These are phyloP conservation scores for Tympanuchus pallidicinctus DNA, from an alignment of 2,113 vertebrate species.

Conservation along the genomic window DNA sequence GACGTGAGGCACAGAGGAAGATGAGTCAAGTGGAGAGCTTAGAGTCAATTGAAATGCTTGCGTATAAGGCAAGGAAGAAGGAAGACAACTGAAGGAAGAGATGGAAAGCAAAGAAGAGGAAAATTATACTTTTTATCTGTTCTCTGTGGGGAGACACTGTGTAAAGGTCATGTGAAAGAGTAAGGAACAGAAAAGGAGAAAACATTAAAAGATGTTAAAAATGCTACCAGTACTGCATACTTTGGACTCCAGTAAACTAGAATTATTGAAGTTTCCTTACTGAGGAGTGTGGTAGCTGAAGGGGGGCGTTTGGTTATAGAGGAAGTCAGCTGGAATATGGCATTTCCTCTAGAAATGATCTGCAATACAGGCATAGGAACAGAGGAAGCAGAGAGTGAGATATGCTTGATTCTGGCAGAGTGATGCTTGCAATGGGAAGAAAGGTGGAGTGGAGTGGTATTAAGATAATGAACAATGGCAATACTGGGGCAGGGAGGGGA, in stretches of 20 bases:
- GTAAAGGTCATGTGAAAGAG: neutral
- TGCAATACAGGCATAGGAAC: neutral
- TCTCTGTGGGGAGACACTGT: neutral
- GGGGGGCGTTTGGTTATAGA: neutral
- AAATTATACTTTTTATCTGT: neutral
- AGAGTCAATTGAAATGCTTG: neutral
- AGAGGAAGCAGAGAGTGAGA: constrained; percentile 38
- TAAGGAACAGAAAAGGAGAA: neutral
- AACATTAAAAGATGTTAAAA: neutral
- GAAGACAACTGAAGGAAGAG: neutral
- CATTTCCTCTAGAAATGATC: constrained; percentile 43
- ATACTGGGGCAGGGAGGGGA: constrained; percentile 11
- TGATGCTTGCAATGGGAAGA: neutral
- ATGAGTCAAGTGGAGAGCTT: neutral
- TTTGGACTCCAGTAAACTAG: neutral
- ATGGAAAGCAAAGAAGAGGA: neutral
- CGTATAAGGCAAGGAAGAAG: neutral
- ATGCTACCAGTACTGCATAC: neutral
- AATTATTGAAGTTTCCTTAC: neutral
- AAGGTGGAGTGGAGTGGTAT: neutral
- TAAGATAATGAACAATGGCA: neutral
- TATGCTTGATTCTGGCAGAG: constrained; percentile 33
- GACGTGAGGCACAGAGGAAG: neutral
- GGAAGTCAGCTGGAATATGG: neutral
- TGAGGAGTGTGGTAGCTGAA: neutral